Evolutionary conservation across 2,113 vertebrate genomes (phyloP).

Genomic region (Notothenia rossii): DNA sequence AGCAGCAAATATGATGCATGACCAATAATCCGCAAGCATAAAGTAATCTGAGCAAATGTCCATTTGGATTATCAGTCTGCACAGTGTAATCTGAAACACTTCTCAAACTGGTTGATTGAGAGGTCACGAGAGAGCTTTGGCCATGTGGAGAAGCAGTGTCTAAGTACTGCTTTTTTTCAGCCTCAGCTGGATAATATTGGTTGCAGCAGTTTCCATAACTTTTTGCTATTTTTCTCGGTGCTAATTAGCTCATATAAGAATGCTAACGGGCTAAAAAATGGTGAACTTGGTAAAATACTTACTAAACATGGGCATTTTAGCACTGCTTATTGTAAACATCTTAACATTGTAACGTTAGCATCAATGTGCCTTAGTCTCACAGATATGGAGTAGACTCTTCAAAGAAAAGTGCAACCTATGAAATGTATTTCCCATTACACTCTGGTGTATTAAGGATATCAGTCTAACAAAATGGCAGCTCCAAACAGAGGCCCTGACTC

Average conservation of each 20-base stretch:
- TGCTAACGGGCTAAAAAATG: too few species aligned
- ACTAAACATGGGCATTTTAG: too few species aligned
- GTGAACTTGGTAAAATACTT: too few species aligned
- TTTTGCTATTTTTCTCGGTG: neutral
- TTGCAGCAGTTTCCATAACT: neutral
- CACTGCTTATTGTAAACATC: too few species aligned
- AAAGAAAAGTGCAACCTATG: neutral
- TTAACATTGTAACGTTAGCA: too few species aligned
- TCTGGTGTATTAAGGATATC: neutral
- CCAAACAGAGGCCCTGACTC: neutral
- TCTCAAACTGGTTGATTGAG: slow-evolving; percentile 41
- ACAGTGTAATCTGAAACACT: slow-evolving; percentile 67
- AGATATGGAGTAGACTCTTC: neutral
- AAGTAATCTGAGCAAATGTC: slow-evolving; percentile 74
- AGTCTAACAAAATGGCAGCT: neutral
- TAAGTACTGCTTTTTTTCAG: neutral
- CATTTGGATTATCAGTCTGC: slow-evolving; percentile 76
- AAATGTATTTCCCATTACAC: neutral
- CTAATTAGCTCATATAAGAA: neutral
- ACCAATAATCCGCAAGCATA: slow-evolving; percentile 61
- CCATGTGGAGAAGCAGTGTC: slow-evolving; percentile 1
- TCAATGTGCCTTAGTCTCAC: too few species aligned
- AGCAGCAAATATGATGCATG: slow-evolving; percentile 47
- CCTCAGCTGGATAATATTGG: neutral
- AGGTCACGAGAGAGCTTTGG: slow-evolving; percentile 21